Evolutionary conservation across 1,140 invertebrate species (phyloP), one percentile per base, ranked within the genome.

Genomic region (Oedothorax gibbosus): DNA sequence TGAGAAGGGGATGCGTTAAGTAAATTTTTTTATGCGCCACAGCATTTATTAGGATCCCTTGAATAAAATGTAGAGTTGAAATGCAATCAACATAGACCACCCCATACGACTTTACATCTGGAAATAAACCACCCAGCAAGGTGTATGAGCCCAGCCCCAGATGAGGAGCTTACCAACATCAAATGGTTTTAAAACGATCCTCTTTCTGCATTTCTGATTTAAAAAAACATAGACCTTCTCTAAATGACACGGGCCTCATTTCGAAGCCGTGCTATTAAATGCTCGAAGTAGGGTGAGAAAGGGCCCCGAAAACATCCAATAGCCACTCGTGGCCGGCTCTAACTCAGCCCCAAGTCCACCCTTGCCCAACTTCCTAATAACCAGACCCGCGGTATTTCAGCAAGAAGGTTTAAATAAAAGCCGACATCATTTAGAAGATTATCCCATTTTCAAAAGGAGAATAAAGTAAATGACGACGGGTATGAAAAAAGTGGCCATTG

Each of bases 281-380:
- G 76, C 56, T 79, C 53, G 68, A 79, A 79, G 76, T 79, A 79
- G 76, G 76, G 76, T 79, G 76, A 68, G 76, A 79, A 79, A 77
- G 35, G 62, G 76, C 35, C 62, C 51, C 7, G n/a, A 75, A 75
- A 35, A 21, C 49, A 57, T 75, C 15, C 53, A 15, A 21, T 51
- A 9, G 15, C 60, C 60, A 60, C 18, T 15, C 62, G 21, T 50
- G 21, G 51, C 35, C 60, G 51, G 20, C 56, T 18, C 49, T 20
- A 50, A 64, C 76, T 62, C 51, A 35, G 50, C 14, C 7, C 20
- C 1, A 35, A 35, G 35, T 35, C 35, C 35, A 35, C 35, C 35
- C 35, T 35, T 35, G 35, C 35, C 35, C 35, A 35, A 35, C 35
- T 56, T 20, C 54, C 49, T 75, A 75, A 75, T 75, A 51, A 75